Evolutionary conservation across 2,797 vertebrate genomes (phyloP), one percentile per base, ranked within the genome.

Genomic region (Peromyscus nudipes): DNA sequence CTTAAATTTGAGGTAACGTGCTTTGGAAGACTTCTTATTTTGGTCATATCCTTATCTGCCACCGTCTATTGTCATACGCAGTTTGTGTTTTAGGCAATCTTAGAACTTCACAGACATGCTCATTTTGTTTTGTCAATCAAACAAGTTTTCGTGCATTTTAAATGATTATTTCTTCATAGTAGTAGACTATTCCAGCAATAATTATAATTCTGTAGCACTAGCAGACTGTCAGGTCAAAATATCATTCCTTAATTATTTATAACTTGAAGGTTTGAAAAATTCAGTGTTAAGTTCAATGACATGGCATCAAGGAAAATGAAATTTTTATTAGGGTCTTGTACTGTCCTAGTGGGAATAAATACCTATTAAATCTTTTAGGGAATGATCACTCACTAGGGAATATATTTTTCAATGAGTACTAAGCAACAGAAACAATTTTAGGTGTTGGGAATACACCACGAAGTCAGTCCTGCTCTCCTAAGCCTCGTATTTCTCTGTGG

Each of bases 1-100:
- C 98, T 98, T 99, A 99, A 99, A 99, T 98, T 99, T 94, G 98
- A 99, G 99, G 99, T 99, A 99, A 99, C 98, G 97, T 87, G 95
- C 89, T 98, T 97, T 94, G 43, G 84, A 95, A 98, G 90, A n/a
- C 62, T 93, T 98, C 95, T 91, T 96, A 73, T 92, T 62, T 86
- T 85, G 85, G 31, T 96, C 67, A 73, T 96, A 37, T 23, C 65
- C 67, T 86, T 89, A 75, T 95, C 52, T 86, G 52, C 10, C 19
- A 84, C 31, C 7, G 95, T 92, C 82, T 95, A 1, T 93, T 92
- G 16, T 94, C 94, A 40, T 29, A 57, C 88, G 83, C 77, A 60
- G 86, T 96, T 84, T 97, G 19, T 97, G 7, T 96, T 95, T 96
- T 90, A 96, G 82, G 17, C 89, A 96, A 91, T 94, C 93, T 97